Base-by-base conservation (phyloP, 64 coral and sea anemone genomes). In the Orbicella faveolata region DNA sequence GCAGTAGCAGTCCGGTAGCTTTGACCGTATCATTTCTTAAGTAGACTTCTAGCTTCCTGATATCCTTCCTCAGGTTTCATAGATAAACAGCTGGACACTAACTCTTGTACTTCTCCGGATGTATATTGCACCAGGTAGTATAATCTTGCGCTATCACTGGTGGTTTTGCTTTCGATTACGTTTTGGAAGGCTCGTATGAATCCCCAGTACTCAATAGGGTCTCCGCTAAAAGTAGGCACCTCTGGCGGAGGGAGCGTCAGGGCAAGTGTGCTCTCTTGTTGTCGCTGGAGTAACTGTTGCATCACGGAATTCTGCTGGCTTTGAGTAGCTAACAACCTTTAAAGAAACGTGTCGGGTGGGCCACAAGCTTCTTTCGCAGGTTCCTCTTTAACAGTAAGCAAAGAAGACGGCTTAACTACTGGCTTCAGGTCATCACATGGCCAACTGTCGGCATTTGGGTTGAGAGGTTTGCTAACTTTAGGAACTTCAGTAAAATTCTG, bases 91-190 rank as follows among this genome's bases (percentile, higher is more conserved):
- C 76, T 80, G n/a, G 33, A 26, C n/a, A 80, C 53, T 12, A 86
- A 36, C 20, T 87, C 26, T 52, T 75, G 76, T 15, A 77, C 64
- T 51, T 92, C 62, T 13, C 90, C 90, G 6, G 62, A 37, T 14
- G 90, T 92, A 21, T 80, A 92, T 19, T 92, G 83, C 4, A 77
- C 63, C 0, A 92, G 63, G 51, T 92, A 87, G 13, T 87, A 87
- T 41, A 92, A 34, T 16, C 90, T 18, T 0, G 75, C n/a, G 52
- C 83, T 87, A 36, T 19, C 20, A 77, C 48, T 79, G 13, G 62
- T 4, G 1, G 84, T 92, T 52, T 63, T 92, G 7, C 66, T 63
- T 26, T 87, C 66, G 63, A 81, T 87, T 33, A 92, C 9, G 41
- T 73, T 30, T 25, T 92, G 83, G 18, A 92, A 92, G 0, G 90